These are phyloP conservation scores for Conger conger DNA, from an alignment of 2,113 vertebrate species.

Conservation along the genomic window DNA sequence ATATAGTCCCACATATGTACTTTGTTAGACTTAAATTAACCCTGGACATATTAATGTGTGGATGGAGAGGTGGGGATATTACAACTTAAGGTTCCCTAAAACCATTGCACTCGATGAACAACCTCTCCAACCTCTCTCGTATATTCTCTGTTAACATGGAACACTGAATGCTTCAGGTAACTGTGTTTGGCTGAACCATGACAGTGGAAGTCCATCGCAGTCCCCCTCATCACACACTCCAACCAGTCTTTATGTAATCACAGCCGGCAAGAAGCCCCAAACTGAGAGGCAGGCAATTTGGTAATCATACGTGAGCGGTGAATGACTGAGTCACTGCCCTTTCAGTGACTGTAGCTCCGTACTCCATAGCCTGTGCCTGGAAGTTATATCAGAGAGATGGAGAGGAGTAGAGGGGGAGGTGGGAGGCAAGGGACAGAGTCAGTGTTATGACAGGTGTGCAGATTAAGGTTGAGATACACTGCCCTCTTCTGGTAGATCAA, in stretches of 20 bases:
- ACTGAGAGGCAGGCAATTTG: not conserved
- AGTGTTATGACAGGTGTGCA: not conserved
- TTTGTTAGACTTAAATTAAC: too few relatives aligned
- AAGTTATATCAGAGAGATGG: not conserved
- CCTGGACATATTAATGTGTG: too few relatives aligned
- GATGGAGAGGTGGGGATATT: too few relatives aligned
- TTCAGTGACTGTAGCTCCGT: not conserved
- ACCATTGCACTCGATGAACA: too few relatives aligned
- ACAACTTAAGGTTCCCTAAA: too few relatives aligned
- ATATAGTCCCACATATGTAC: too few relatives aligned
- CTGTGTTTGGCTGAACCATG: not conserved
- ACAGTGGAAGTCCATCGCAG: not conserved
- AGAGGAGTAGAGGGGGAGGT: not conserved
- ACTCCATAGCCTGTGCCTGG: not conserved
- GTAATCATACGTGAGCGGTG: not conserved
- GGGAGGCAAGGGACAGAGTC: not conserved
- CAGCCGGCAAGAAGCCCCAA: not conserved
- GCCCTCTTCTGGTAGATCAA: conserved; percentile 2
- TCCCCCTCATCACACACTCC: not conserved
- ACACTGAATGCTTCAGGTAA: not conserved
- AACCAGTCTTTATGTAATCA: not conserved
- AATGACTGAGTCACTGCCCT: not conserved
- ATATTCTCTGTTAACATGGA: too few relatives aligned
- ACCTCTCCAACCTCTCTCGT: too few relatives aligned
- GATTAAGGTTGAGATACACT: not conserved